Evolutionary conservation across 2,888 invertebrate genomes (phyloP), one percentile per base, ranked within the genome.

Genomic region (Machimus rusticus): DNA sequence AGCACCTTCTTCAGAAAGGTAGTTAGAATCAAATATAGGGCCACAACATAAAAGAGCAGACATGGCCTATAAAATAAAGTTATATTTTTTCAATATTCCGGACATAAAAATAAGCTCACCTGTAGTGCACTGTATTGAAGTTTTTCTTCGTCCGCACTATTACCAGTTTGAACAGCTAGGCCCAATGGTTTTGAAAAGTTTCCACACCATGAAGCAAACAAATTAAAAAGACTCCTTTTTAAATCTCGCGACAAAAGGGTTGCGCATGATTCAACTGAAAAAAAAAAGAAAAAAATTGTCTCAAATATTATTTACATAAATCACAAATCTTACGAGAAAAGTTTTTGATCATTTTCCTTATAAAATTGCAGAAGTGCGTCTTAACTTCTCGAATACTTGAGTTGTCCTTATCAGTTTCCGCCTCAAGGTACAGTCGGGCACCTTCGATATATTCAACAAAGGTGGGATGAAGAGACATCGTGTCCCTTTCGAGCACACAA

Each of bases 401-500:
- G 1, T 96, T 96, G 91, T 98, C 99, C 91, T 99, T 98, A 91
- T 99, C 99, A 5, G 96, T 96, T 92, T 99, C 99, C 89, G 96
- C 96, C 92, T 99, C 98, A 84, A 99, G 94, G 92, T 97, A 98
- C 86, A 96, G 94, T 43, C 99, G 94, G 19, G 97, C 98, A 0
- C 99, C 98, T 90, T 99, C 99, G 90, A 99, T 95, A 91, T 99
- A 99, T 91, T 99, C 99, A 4, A 98, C 96, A 90, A 99, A 95
- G 1, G 96, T 95, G 0, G 97, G 95, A 93, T 97, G 97, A 81
- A 99, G 93, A 0, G 96, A 95, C 89, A 97, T 97, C 0, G 96
- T 95, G 90, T 96, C 96, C 88, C 95, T 94, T 91, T 99, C 98
- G 89, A 98, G 91, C 1, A 98, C 96, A 90, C 96, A 97, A 1